A percentile compares a stretch with the other conserved stretches of the same genome.
Conservation (phyloP, 2,888 invertebrate genomes). For the Podotricha telesiphe region DNA sequence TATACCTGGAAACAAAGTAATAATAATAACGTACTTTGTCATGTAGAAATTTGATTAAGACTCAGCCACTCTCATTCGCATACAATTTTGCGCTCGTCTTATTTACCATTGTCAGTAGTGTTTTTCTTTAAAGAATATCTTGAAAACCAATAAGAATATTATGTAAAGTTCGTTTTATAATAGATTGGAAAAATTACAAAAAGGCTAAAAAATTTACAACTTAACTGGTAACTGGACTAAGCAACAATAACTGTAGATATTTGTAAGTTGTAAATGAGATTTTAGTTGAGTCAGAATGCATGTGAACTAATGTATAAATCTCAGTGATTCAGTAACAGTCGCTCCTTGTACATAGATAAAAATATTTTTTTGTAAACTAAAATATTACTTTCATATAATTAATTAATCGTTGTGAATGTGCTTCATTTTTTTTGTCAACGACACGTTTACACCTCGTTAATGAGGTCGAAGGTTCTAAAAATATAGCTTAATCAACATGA, state of each 20-base stretch:
- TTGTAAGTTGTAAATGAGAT: neutral
- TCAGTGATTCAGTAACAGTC: too few species aligned
- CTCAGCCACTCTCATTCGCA: neutral
- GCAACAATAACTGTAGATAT: neutral
- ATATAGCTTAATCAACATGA: conserved; percentile 27
- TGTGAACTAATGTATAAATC: neutral
- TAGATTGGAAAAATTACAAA: too few species aligned
- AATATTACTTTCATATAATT: neutral
- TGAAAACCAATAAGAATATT: neutral
- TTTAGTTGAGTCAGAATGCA: neutral
- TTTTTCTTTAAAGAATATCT: neutral
- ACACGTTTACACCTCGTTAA: conserved; percentile 16
- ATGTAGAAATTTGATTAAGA: conserved; percentile 5
- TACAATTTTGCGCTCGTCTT: neutral
- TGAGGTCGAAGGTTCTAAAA: conserved; percentile 18
- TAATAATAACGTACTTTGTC: neutral
- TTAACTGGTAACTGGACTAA: neutral
- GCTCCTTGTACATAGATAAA: too few species aligned
- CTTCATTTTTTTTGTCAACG: neutral
- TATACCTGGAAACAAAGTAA: neutral
- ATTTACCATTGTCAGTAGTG: neutral
- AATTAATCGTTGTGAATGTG: neutral
- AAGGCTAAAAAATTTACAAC: too few species aligned
- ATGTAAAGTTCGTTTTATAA: neutral
- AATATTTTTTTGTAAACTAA: too few species aligned